Evolutionary conservation across 2,888 invertebrate genomes (phyloP).

Genomic region (Amiota minor): DNA sequence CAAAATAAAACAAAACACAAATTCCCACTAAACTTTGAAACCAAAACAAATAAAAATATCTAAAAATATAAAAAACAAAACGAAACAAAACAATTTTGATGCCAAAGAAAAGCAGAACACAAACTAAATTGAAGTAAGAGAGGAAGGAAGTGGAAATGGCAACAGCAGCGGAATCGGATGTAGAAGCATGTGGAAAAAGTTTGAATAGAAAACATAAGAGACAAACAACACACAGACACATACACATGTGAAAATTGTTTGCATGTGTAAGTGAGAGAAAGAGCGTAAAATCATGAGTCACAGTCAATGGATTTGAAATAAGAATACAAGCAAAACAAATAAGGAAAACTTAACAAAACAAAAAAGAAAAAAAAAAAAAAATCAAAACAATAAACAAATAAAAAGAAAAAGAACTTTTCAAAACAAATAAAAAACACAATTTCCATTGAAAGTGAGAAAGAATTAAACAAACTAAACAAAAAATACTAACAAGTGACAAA

Average conservation of each 20-base stretch:
- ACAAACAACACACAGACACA: too few species aligned
- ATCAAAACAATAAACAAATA: background rate
- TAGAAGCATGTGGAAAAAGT: conserved; percentile 38
- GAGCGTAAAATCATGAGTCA: background rate
- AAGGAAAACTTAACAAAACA: background rate
- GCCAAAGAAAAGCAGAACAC: too few species aligned
- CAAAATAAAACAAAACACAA: conserved; percentile 44
- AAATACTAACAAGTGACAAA: conserved; percentile 24
- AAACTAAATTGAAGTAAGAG: background rate
- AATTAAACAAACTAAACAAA: conserved; percentile 8
- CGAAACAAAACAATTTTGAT: background rate
- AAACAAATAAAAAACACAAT: background rate
- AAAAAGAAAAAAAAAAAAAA: background rate
- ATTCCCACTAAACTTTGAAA: conserved; percentile 52
- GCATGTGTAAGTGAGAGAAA: background rate
- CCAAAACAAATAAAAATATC: conserved; percentile 47
- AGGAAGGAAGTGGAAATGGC: conserved; percentile 24
- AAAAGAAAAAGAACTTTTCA: conserved; percentile 7
- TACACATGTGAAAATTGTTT: conserved; percentile 5
- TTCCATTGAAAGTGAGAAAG: background rate
- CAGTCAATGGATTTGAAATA: background rate
- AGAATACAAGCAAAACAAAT: background rate
- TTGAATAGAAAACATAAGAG: background rate
- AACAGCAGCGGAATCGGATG: conserved; percentile 39
- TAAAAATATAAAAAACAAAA: conserved; percentile 32